Conservation (phyloP, 2,113 vertebrate species). For the Prunella himalayana region DNA sequence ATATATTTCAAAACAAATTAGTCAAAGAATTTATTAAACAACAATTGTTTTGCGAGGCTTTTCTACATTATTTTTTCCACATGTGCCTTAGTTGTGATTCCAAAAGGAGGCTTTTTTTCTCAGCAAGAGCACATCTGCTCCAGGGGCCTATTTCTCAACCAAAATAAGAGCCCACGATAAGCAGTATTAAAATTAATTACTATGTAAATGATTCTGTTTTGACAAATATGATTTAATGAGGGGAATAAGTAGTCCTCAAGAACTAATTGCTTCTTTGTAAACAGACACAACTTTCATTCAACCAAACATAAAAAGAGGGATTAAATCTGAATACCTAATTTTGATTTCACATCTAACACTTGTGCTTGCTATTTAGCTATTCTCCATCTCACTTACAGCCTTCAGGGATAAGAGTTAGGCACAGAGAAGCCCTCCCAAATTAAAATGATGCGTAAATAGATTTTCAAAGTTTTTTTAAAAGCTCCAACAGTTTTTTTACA, state of each 20-base stretch:
- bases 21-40: background rate
- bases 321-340: background rate
- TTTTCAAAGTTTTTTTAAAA: background rate
- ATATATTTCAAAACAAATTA: background rate
- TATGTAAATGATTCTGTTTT: background rate
- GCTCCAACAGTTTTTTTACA: background rate
- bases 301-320: background rate
- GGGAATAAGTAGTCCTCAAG: background rate
- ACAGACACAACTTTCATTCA: background rate
- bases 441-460: background rate
- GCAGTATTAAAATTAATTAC: background rate
- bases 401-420: background rate
- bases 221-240: background rate
- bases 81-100: background rate
- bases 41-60: background rate
- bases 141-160: background rate
- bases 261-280: background rate
- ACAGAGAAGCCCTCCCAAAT: background rate
- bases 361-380: background rate
- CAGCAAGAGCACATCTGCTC: background rate
- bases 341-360: background rate
- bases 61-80: background rate
- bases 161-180: background rate
- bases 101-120: background rate
- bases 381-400: background rate